Evolutionary conservation across 2,113 vertebrate species (phyloP).

Genomic region (Picathartes gymnocephalus): DNA sequence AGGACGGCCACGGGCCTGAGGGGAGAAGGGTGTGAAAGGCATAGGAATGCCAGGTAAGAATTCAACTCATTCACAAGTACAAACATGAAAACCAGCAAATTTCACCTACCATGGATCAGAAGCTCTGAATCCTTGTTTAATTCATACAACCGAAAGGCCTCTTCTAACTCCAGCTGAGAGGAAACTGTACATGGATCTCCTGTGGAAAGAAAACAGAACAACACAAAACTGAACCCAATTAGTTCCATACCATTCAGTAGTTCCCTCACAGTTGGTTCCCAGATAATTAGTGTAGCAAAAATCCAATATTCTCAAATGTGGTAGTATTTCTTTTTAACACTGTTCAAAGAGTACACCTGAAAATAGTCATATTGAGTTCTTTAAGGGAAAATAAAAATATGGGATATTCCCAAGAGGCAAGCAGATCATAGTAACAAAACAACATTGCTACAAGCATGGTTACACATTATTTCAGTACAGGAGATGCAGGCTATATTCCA

Average conservation of each 20-base stretch:
- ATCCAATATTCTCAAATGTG: background rate
- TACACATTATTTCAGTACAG: background rate
- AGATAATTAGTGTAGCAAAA: background rate
- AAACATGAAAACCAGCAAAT: background rate
- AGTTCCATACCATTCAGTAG: background rate
- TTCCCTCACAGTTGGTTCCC: background rate
- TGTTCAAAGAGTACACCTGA: background rate
- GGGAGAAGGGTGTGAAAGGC: background rate
- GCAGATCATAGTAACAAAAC: background rate
- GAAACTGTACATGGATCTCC: slow-evolving; percentile 98
- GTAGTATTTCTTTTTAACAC: background rate
- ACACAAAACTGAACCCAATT: background rate
- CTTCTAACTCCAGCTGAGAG: slow-evolving; percentile 96
- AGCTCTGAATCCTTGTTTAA: slow-evolving; percentile 98
- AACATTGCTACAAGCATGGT: background rate
- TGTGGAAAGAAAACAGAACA: slow-evolving; percentile 56
- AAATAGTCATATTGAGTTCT: background rate
- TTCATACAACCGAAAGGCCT: slow-evolving; percentile 95
- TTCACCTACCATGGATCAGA: slow-evolving; percentile 87
- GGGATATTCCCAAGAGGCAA: background rate
- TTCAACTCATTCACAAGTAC: background rate
- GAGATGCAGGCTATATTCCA: background rate
- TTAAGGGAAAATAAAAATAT: background rate
- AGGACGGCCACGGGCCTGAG: background rate
- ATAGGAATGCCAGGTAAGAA: background rate